Conservation (phyloP, 2,113 vertebrate species). For the Lepus americanus region DNA sequence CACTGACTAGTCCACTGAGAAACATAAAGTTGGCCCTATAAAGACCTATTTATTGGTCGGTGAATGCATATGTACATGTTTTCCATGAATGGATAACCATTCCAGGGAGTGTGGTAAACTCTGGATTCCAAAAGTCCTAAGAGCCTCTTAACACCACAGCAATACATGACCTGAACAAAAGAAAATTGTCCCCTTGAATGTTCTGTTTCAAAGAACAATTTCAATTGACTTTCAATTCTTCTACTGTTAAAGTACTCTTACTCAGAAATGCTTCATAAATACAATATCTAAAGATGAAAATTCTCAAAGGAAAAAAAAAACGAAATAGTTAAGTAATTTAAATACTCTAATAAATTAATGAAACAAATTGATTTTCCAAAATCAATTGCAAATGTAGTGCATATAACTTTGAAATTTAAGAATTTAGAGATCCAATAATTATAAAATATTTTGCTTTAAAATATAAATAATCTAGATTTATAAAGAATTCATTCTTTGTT, state of each 20-base stretch:
- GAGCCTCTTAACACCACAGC: conserved; percentile 50
- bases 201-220: conserved; percentile 38
- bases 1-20: not conserved
- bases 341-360: not conserved
- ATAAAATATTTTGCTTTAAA: conserved; percentile 41
- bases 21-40: conserved; percentile 55
- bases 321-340: not conserved
- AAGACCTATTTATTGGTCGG: conserved; percentile 60
- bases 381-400: not conserved
- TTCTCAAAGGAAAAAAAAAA: not conserved
- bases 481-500: no score
- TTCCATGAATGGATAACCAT: conserved; percentile 49
- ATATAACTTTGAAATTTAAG: conserved; percentile 24
- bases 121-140: conserved; percentile 49
- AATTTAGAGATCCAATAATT: not conserved
- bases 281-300: conserved; percentile 11
- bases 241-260: not conserved
- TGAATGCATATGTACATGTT: conserved; percentile 19
- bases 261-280: not conserved
- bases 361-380: not conserved
- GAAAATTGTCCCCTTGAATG: not conserved
- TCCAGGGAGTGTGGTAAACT: conserved; percentile 59
- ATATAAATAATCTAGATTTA: not conserved
- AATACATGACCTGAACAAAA: not conserved
- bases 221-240: not conserved